These are phyloP conservation scores for Gnathonemus longibarbis DNA, from an alignment of 2,113 vertebrate species.

Conservation along the genomic window DNA sequence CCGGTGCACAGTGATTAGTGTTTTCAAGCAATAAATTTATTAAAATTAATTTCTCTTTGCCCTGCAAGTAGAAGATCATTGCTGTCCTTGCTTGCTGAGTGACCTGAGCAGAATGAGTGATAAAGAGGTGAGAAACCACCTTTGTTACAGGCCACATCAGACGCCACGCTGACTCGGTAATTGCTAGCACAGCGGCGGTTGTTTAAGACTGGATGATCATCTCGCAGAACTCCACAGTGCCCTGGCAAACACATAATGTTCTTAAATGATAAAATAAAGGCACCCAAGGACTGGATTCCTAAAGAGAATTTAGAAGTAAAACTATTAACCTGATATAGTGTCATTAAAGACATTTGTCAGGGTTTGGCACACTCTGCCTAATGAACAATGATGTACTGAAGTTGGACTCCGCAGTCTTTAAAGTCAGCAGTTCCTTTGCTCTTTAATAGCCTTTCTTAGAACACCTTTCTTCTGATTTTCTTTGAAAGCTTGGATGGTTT, in stretches of 20 bases:
- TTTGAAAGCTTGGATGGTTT: neutral
- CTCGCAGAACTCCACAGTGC: slow-evolving; percentile 3
- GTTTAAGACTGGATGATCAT: slow-evolving; percentile 10
- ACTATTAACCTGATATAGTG: slow-evolving; percentile 20
- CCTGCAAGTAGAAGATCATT: neutral
- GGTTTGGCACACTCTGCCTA: neutral
- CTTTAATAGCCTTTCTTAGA: neutral
- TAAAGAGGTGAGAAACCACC: slow-evolving; percentile 1
- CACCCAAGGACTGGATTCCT: neutral
- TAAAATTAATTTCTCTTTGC: neutral
- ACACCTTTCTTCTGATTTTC: neutral
- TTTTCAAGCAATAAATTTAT: neutral
- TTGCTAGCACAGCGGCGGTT: slow-evolving; percentile 12
- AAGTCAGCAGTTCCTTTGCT: slow-evolving; percentile 13
- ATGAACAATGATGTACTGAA: slow-evolving; percentile 4
- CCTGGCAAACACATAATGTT: slow-evolving; percentile 10
- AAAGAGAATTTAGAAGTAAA: slow-evolving; percentile 10
- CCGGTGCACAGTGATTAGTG: neutral
- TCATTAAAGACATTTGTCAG: slow-evolving; percentile 19
- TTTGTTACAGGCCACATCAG: neutral
- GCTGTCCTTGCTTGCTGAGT: neutral
- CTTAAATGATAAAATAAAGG: slow-evolving; percentile 23
- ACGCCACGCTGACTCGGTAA: slow-evolving; percentile 7
- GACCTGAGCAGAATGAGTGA: neutral
- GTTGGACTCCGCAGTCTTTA: neutral